Evolutionary conservation across 2,113 vertebrate species (phyloP).

Genomic region (Falcunculus frontatus): DNA sequence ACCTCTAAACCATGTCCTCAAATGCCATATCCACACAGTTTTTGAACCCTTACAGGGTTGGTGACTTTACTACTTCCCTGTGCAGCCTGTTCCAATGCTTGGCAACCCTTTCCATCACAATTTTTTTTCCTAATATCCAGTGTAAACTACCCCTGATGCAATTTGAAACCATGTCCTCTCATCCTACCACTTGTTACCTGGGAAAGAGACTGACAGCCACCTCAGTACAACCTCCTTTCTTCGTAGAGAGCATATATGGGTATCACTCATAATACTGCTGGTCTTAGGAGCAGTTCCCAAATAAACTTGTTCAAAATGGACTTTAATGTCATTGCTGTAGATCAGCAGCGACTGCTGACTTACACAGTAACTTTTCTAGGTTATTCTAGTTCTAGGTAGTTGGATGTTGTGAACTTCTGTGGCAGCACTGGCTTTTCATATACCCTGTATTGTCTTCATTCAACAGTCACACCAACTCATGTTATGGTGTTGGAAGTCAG

Average conservation of each 20-base stretch:
- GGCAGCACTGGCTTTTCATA: neutral
- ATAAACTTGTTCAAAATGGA: neutral
- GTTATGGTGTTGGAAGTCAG: neutral
- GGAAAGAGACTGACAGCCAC: neutral
- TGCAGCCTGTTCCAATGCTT: neutral
- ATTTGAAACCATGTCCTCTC: neutral
- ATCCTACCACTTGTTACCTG: neutral
- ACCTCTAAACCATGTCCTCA: neutral
- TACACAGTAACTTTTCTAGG: neutral
- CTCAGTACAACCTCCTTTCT: neutral
- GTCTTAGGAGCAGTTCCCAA: neutral
- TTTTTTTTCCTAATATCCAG: neutral
- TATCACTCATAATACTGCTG: neutral
- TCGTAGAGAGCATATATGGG: neutral
- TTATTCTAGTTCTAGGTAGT: neutral
- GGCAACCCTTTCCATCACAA: neutral
- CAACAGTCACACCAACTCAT: rapidly evolving
- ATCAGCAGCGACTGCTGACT: neutral
- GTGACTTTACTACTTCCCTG: neutral
- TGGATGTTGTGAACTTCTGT: neutral
- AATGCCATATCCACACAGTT: neutral
- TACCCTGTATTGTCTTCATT: neutral
- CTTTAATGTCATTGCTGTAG: neutral
- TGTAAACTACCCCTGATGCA: neutral
- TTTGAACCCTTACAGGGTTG: neutral